Evolutionary conservation across 2,113 vertebrate species (phyloP).

Genomic region (Chaenogobius annularis): DNA sequence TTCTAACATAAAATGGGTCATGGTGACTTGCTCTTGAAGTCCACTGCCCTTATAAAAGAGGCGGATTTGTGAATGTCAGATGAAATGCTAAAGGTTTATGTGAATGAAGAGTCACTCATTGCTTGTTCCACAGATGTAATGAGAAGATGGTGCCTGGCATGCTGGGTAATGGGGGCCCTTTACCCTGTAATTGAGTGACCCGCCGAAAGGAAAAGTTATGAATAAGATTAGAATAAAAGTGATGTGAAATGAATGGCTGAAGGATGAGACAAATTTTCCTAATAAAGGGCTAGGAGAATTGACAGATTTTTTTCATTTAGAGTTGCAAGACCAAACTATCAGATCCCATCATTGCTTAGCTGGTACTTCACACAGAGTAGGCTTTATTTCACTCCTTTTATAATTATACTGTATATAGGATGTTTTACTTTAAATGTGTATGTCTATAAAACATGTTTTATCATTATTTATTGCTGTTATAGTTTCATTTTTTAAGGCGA

Average conservation of each 20-base stretch:
- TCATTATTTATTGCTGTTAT: no score
- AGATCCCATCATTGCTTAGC: no score
- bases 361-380: no score
- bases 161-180: conserved; percentile 2
- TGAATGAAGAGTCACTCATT: background rate
- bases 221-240: conserved; percentile 4
- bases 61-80: conserved; percentile 10
- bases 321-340: background rate
- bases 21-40: background rate
- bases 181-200: conserved; percentile 6
- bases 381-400: no score
- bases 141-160: conserved; percentile 6
- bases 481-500: no score
- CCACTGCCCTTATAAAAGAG: background rate
- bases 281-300: background rate
- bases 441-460: no score
- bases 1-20: background rate
- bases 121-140: background rate
- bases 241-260: background rate
- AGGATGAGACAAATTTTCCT: background rate
- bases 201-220: conserved; percentile 5
- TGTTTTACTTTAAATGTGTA: no score
- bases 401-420: no score
- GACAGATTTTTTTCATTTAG: background rate
- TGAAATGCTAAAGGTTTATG: conserved; percentile 6